phyloP scores from a whole-genome alignment of 2,797 vertebrate species.

The Rhinichthys osculus region DNA sequence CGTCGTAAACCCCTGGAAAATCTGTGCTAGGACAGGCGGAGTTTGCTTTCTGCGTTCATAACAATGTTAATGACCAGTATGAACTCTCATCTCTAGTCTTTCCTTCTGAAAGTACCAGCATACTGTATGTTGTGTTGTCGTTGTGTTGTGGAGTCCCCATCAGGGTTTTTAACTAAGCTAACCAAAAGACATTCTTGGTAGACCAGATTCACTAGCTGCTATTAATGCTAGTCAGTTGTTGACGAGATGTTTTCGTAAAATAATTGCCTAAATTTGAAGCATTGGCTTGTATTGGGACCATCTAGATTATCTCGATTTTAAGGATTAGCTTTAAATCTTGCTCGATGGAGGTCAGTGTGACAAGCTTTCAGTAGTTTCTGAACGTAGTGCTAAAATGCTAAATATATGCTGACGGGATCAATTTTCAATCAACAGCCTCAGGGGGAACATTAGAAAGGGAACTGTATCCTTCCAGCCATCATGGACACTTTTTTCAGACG shows the following conservation, averaged over 20 bases:
- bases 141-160: neutral
- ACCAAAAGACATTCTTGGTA: neutral
- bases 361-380: slow-evolving; percentile 26
- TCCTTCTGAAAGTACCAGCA: neutral
- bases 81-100: neutral
- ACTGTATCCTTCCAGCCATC: slow-evolving; percentile 8
- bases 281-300: neutral
- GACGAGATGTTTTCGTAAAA: neutral
- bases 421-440: slow-evolving; percentile 82
- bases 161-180: neutral
- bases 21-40: neutral
- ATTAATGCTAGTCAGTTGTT: slow-evolving; percentile 1
- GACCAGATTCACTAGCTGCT: neutral
- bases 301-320: slow-evolving; percentile 3
- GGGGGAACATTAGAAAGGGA: slow-evolving; percentile 39
- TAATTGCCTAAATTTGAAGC: neutral
- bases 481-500: slow-evolving; percentile 94
- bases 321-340: slow-evolving; percentile 18
- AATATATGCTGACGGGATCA: slow-evolving; percentile 59
- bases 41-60: neutral
- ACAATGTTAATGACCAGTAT: neutral
- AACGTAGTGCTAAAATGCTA: neutral
- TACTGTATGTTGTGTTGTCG: neutral
- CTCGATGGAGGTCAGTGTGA: neutral
- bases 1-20: slow-evolving; percentile 18